A percentile compares a stretch with the other conserved stretches of the same genome.
phyloP scores from a whole-genome alignment of 2,888 invertebrate genomes.

The Coenonympha arcania region DNA sequence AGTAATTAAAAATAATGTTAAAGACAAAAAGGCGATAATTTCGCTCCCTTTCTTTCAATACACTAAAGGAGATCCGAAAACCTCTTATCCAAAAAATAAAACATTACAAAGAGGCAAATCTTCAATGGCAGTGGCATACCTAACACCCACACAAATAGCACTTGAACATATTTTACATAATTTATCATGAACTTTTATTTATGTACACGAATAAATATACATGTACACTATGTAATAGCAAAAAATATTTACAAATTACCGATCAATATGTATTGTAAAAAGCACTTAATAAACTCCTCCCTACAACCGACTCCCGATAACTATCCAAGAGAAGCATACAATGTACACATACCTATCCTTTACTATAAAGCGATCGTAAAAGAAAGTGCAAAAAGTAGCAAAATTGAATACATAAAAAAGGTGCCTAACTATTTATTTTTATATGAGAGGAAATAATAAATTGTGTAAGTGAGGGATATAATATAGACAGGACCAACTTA shows the following conservation, averaged over 20 bases:
- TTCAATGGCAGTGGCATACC: conserved; percentile 63
- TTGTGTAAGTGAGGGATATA: conserved; percentile 10
- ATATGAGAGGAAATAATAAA: conserved; percentile 15
- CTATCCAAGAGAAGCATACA: conserved; percentile 35
- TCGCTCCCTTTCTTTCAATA: too few relatives aligned
- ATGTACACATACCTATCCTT: conserved; percentile 7
- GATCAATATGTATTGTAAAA: conserved; percentile 56
- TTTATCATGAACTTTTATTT: conserved; percentile 45
- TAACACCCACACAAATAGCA: conserved; percentile 65
- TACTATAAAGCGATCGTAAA: conserved; percentile 21
- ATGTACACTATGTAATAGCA: conserved; percentile 61
- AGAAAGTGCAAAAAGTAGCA: conserved; percentile 22
- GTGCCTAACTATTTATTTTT: conserved; percentile 9
- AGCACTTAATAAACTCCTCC: conserved; percentile 58
- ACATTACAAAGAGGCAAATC: conserved; percentile 40
- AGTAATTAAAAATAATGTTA: conserved; percentile 30
- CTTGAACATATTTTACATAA: conserved; percentile 51
- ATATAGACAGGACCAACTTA: neutral
- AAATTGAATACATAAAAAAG: conserved; percentile 22
- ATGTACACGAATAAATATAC: conserved; percentile 52
- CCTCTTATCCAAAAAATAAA: conserved; percentile 26
- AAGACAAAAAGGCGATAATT: conserved; percentile 16
- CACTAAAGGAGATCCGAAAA: too few relatives aligned
- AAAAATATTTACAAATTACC: conserved; percentile 68
- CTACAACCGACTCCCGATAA: conserved; percentile 41